Evolutionary conservation across 2,797 vertebrate species (phyloP).

Genomic region (Hydrophis major): DNA sequence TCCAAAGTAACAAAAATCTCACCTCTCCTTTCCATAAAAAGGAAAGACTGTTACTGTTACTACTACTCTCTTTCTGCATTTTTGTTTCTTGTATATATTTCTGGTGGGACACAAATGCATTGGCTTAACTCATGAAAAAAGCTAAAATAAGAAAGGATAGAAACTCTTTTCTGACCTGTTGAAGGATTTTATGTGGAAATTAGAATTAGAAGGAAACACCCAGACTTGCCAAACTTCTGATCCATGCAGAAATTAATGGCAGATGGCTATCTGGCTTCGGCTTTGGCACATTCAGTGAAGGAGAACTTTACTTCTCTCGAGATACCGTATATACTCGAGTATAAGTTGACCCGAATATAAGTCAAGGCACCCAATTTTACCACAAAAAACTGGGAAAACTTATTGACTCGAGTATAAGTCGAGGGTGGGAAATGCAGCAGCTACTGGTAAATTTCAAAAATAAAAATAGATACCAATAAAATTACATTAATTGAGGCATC

Average conservation of each 20-base stretch:
- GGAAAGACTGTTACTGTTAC: background rate
- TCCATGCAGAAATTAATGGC: background rate
- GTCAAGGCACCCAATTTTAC: no score
- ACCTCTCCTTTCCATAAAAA: background rate
- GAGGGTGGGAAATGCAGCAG: no score
- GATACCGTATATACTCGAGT: background rate
- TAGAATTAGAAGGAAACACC: background rate
- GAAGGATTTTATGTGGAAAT: background rate
- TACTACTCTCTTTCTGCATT: background rate
- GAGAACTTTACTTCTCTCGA: background rate
- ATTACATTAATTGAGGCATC: no score
- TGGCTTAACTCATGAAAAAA: background rate
- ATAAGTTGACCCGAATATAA: no score
- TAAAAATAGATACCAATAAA: no score
- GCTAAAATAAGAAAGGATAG: background rate
- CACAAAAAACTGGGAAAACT: no score
- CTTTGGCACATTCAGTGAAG: background rate
- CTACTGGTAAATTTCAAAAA: no score
- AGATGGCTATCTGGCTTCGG: background rate
- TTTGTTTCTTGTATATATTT: background rate
- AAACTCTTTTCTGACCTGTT: background rate
- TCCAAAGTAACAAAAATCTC: background rate
- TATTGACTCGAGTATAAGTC: no score
- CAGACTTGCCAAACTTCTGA: background rate
- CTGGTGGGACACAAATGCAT: background rate